A percentile compares a stretch with the other conserved stretches of the same genome.
Conservation (phyloP, 2,888 invertebrate species). For the Polymixis lichenea region DNA sequence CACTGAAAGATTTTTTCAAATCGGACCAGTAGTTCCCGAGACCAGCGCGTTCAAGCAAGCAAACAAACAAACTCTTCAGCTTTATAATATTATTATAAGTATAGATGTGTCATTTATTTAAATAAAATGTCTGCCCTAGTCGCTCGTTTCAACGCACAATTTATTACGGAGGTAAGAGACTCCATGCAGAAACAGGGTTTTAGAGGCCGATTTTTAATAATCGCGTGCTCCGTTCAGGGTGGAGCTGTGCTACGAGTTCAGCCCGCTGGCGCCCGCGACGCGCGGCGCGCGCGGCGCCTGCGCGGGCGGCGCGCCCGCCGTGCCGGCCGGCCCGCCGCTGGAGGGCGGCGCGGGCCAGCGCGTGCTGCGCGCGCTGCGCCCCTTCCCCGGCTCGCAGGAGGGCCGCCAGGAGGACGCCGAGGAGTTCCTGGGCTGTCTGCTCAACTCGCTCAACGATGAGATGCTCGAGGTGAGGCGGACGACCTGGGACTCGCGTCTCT, state of each 20-base stretch:
- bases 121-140: no score
- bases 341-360: conserved; percentile 97
- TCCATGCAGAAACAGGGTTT: not conserved
- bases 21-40: no score
- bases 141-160: not conserved
- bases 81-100: no score
- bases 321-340: conserved; percentile 94
- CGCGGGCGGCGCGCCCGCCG: conserved; percentile 72
- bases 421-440: conserved; percentile 97
- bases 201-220: not conserved
- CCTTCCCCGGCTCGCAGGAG: conserved; percentile 92
- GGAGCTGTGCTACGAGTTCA: conserved; percentile 95
- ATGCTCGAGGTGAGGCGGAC: conserved; percentile 94
- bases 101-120: no score
- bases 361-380: conserved; percentile 94
- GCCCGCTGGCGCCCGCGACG: conserved; percentile 89
- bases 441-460: conserved; percentile 99
- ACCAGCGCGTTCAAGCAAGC: no score
- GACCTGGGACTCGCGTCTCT: no score
- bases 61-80: no score
- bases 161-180: not conserved
- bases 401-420: conserved; percentile 99
- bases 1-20: no score
- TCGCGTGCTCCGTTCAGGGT: conserved; percentile 87
- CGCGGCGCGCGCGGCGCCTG: conserved; percentile 76